Conservation (phyloP, 1,140 invertebrate species). For the Drosophila repletoides region DNA sequence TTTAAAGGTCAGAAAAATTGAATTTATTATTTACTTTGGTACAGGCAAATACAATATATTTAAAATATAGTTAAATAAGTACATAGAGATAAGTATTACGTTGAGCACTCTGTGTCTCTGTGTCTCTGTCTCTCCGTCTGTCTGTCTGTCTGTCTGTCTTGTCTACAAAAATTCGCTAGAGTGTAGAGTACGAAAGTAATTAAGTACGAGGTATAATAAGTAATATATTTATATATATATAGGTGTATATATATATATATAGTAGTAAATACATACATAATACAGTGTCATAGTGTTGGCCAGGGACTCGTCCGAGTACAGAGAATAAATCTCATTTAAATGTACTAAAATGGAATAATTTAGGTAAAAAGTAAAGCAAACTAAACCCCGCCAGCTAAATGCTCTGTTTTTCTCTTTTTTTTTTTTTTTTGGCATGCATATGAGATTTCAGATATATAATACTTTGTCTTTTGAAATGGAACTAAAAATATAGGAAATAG, state of each 20-base stretch:
- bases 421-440: slow-evolving; percentile 54
- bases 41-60: slow-evolving; percentile 7
- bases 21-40: slow-evolving; percentile 23
- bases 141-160: background rate
- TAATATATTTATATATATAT: background rate
- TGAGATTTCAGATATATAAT: slow-evolving; percentile 73
- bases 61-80: slow-evolving; percentile 5
- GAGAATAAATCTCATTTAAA: no score
- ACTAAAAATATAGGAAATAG: slow-evolving; percentile 34
- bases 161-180: slow-evolving; percentile 26
- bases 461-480: slow-evolving; percentile 53
- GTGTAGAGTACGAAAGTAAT: background rate
- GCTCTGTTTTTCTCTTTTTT: slow-evolving; percentile 25
- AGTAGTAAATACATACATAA: slow-evolving; percentile 8
- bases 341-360: background rate
- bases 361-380: background rate
- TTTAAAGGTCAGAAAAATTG: background rate
- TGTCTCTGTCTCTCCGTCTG: no score
- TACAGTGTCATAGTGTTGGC: background rate
- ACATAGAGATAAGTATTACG: slow-evolving; percentile 26
- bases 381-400: slow-evolving; percentile 30
- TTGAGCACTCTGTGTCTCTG: background rate
- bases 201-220: slow-evolving; percentile 15
- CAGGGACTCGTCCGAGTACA: background rate
- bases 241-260: background rate